Evolutionary conservation across 2,888 invertebrate species (phyloP).

Genomic region (Eretmocerus hayati): DNA sequence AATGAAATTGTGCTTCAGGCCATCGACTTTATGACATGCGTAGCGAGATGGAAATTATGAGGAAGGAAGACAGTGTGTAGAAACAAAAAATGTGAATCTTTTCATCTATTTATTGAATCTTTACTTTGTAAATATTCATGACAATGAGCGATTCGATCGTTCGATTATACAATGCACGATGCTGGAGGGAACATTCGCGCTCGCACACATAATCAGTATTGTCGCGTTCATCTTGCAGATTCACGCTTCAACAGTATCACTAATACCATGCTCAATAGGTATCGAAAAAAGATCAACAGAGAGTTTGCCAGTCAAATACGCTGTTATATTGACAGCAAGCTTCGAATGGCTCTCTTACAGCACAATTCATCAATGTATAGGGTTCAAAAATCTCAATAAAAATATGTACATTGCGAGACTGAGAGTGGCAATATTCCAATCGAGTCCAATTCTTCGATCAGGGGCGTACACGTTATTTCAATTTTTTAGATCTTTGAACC

Average conservation of each 20-base stretch:
- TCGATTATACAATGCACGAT: constrained; percentile 18
- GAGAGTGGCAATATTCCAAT: not conserved
- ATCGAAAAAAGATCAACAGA: no score
- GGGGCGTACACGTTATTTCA: constrained; percentile 15
- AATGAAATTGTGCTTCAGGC: no score
- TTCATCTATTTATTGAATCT: constrained; percentile 12
- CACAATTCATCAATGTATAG: constrained; percentile 12
- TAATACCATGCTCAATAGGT: no score
- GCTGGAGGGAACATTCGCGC: constrained; percentile 8
- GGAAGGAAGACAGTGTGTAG: no score
- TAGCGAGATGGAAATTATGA: no score
- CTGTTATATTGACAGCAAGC: no score
- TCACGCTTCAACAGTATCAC: no score
- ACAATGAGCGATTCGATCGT: constrained; percentile 20
- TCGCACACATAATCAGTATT: no score
- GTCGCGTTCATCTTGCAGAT: no score
- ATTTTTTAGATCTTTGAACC: constrained; percentile 5
- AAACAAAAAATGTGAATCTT: not conserved
- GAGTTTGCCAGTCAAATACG: no score
- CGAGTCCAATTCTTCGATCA: not conserved
- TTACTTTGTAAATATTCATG: constrained; percentile 13
- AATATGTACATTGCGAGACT: constrained; percentile 18
- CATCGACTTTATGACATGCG: no score
- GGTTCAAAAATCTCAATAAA: constrained; percentile 9
- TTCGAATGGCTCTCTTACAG: constrained; percentile 1